Percentiles rank a stretch among this genome's conserved stretches.
Evolutionary conservation across 2,888 invertebrate genomes (phyloP).

Genomic region (Drosophila atroscutellata): DNA sequence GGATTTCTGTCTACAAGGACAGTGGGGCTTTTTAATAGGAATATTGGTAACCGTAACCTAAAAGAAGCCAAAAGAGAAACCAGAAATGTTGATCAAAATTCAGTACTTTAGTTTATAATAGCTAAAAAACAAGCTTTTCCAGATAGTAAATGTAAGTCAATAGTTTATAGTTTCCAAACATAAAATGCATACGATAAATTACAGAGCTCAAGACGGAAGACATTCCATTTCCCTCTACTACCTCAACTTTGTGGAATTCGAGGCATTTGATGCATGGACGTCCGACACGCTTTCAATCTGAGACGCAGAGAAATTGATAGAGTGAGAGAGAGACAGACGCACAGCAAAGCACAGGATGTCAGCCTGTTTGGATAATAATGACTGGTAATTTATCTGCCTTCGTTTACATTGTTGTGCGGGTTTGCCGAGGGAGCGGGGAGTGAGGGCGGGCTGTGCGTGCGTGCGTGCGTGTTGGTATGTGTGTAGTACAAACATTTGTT

Average conservation of each 20-base stretch:
- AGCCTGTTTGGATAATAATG: conserved; percentile 75
- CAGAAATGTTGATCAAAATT: conserved; percentile 41
- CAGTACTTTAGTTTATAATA: conserved; percentile 10
- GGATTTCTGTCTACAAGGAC: conserved; percentile 38
- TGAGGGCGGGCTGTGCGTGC: conserved; percentile 21
- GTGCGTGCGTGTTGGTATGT: conserved; percentile 65
- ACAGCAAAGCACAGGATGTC: conserved; percentile 52
- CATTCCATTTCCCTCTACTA: background rate
- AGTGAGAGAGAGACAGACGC: background rate
- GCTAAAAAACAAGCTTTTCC: background rate
- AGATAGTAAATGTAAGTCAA: conserved; percentile 29
- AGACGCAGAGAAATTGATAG: background rate
- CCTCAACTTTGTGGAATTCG: conserved; percentile 47
- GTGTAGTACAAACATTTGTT: conserved; percentile 71
- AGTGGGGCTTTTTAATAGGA: conserved; percentile 60
- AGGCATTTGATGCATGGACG: conserved; percentile 66
- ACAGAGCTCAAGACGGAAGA: conserved; percentile 6
- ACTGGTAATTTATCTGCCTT: conserved; percentile 79
- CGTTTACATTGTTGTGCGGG: conserved; percentile 69
- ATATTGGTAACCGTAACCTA: conserved; percentile 76
- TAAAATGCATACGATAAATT: conserved; percentile 64
- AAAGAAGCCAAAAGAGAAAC: conserved; percentile 56
- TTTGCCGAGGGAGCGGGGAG: background rate
- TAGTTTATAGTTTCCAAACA: conserved; percentile 45
- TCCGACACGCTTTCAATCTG: conserved; percentile 55